Conservation (phyloP, 2,797 vertebrate species). For the Valencia hispanica region DNA sequence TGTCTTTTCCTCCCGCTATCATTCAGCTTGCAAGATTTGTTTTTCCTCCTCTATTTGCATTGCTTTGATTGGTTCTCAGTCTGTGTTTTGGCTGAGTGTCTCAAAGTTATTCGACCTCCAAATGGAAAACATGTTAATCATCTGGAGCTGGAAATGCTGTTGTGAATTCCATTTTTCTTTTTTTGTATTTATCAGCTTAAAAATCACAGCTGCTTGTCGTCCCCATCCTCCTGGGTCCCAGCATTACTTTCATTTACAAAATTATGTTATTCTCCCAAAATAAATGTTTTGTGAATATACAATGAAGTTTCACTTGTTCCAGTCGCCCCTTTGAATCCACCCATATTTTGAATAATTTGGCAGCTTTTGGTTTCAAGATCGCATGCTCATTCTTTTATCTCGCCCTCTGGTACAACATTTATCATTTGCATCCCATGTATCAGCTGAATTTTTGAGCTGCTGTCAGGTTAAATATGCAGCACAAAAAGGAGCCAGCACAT, state of each 20-base stretch:
- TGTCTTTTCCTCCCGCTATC: conserved; percentile 49
- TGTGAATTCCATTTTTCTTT: conserved; percentile 52
- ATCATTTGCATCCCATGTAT: conserved; percentile 40
- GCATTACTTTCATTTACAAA: conserved; percentile 43
- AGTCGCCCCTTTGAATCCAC: conserved; percentile 13
- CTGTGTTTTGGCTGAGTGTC: conserved; percentile 65
- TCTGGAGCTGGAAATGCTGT: conserved; percentile 59
- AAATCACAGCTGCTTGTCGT: conserved; percentile 61
- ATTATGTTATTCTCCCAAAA: conserved; percentile 36
- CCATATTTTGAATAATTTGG: conserved; percentile 25
- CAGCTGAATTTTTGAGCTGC: conserved; percentile 36
- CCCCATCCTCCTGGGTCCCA: conserved; percentile 38
- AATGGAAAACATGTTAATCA: conserved; percentile 73
- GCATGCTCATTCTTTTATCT: conserved; percentile 21
- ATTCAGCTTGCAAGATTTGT: conserved; percentile 49
- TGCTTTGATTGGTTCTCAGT: conserved; percentile 51
- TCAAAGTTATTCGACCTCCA: conserved; percentile 58
- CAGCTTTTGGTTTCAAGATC: conserved; percentile 20
- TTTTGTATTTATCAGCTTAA: conserved; percentile 67
- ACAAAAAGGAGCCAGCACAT: conserved; percentile 49
- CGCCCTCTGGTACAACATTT: conserved; percentile 22
- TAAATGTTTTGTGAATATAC: conserved; percentile 51
- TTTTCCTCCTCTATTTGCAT: conserved; percentile 39
- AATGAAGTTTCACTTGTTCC: conserved; percentile 26
- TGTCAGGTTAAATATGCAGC: conserved; percentile 49